A percentile compares a stretch with the other conserved stretches of the same genome.
These are phyloP conservation scores for Drosophila cardini DNA, from an alignment of 1,140 invertebrate genomes.

Conservation along the genomic window DNA sequence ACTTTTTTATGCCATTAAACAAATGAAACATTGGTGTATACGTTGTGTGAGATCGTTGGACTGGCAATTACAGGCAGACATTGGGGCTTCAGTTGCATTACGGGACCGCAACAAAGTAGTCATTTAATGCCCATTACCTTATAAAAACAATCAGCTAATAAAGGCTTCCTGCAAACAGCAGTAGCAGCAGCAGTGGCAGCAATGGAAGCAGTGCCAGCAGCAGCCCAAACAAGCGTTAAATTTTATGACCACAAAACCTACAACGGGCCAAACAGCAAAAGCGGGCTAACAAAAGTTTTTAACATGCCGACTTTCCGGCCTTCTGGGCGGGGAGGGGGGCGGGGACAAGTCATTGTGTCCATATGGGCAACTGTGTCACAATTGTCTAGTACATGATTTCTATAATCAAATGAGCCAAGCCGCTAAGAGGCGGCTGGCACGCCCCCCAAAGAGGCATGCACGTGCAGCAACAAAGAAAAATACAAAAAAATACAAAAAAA, in stretches of 20 bases:
- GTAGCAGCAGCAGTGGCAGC: constrained; percentile 21
- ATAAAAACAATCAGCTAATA: constrained; percentile 59
- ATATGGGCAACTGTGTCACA: constrained; percentile 69
- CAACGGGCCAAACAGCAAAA: constrained; percentile 37
- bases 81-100: constrained; percentile 25
- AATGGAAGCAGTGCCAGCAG: constrained; percentile 1
- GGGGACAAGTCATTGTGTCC: constrained; percentile 23
- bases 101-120: constrained; percentile 52
- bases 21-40: not conserved
- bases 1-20: too few relatives aligned
- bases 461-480: constrained; percentile 41
- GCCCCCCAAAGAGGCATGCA: constrained; percentile 23
- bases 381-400: constrained; percentile 64
- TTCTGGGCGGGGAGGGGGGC: not conserved
- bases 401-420: constrained; percentile 54
- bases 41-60: not conserved
- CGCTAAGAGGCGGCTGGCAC: constrained; percentile 12
- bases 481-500: constrained; percentile 1
- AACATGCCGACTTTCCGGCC: constrained; percentile 70
- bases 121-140: constrained; percentile 62
- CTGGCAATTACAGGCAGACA: not conserved
- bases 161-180: constrained; percentile 63
- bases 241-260: constrained; percentile 72
- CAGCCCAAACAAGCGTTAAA: constrained; percentile 65
- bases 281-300: constrained; percentile 48